Conservation (phyloP, 2,113 vertebrate genomes). For the Pteronura brasiliensis region DNA sequence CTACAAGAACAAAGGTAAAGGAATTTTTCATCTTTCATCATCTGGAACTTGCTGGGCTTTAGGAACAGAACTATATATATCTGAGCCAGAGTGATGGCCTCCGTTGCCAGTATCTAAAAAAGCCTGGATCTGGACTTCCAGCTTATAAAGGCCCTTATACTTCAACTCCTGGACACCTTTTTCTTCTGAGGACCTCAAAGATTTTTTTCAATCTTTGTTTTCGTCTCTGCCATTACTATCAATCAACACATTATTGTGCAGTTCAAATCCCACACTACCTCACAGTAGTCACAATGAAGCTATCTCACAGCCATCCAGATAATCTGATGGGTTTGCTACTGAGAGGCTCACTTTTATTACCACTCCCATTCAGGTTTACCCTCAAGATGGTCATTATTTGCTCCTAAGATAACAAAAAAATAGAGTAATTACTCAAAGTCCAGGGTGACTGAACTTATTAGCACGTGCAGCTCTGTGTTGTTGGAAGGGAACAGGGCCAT, state of each 20-base stretch:
- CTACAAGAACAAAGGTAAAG: not conserved
- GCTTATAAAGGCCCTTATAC: not conserved
- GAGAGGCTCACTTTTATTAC: not conserved
- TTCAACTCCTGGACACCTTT: not conserved
- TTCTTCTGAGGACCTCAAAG: not conserved
- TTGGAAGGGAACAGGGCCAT: not conserved
- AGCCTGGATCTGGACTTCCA: not conserved
- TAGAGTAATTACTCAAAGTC: not conserved
- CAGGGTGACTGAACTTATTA: not conserved
- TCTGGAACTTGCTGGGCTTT: not conserved
- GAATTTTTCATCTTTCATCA: not conserved
- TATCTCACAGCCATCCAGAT: not conserved
- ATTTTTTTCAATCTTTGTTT: not conserved
- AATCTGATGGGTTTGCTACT: not conserved
- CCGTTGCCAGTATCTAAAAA: not conserved
- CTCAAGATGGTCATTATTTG: not conserved
- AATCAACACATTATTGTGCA: not conserved
- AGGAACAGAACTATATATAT: not conserved
- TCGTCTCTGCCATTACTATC: not conserved
- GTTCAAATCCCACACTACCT: not conserved
- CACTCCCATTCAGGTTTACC: not conserved
- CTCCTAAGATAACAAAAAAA: not conserved
- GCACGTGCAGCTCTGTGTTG: not conserved
- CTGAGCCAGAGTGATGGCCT: not conserved
- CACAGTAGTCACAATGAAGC: not conserved